Conservation (phyloP, 2,797 vertebrate species). For the Platyrinchus mystaceus region DNA sequence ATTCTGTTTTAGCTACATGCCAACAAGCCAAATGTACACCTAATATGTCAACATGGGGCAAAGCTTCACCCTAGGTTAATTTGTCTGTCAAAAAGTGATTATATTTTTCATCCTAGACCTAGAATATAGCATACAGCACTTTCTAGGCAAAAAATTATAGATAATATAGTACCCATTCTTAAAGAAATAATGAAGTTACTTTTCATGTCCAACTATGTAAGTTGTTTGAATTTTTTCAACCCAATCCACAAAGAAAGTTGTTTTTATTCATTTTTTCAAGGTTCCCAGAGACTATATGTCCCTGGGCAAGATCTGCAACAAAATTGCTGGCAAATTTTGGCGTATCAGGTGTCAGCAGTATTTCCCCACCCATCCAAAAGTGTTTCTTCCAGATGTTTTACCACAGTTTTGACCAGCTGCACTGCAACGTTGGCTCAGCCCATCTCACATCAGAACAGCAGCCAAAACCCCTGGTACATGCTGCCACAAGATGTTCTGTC, state of each 20-base stretch:
- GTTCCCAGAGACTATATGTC: not conserved
- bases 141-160: not conserved
- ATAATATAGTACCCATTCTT: not conserved
- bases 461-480: not conserved
- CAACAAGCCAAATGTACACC: not conserved
- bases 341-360: not conserved
- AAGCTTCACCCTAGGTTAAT: not conserved
- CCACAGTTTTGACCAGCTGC: not conserved
- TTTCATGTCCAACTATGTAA: not conserved
- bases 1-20: not conserved
- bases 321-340: not conserved
- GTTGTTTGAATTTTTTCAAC: not conserved
- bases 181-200: not conserved
- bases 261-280: not conserved
- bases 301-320: not conserved
- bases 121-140: not conserved
- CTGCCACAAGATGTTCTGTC: not conserved
- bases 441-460: not conserved
- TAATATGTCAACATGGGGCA: not conserved
- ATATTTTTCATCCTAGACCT: not conserved
- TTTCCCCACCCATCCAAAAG: not conserved
- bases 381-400: not conserved
- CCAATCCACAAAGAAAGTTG: not conserved
- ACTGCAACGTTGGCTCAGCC: accelerated
- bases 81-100: not conserved